Conservation (phyloP, 2,113 vertebrate species). For the Pandion haliaetus region DNA sequence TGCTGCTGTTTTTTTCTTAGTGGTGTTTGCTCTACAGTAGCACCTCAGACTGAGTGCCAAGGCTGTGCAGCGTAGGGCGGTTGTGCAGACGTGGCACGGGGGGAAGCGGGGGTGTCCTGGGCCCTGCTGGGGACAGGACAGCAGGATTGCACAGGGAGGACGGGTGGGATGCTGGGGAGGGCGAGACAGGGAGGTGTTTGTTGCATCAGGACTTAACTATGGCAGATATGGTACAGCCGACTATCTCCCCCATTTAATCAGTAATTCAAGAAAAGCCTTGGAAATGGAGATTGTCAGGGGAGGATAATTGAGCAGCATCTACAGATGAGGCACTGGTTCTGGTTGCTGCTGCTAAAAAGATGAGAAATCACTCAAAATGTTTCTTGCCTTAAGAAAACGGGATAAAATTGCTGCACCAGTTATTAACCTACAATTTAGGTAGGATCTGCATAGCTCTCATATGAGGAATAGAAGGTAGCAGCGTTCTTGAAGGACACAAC, state of each 20-base stretch:
- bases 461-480: background rate
- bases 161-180: fast-evolving
- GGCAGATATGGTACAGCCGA: background rate
- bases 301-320: background rate
- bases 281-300: background rate
- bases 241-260: background rate
- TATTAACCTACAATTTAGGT: background rate
- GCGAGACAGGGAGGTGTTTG: background rate
- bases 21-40: background rate
- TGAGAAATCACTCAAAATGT: background rate
- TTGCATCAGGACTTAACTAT: background rate
- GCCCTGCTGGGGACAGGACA: too few species aligned
- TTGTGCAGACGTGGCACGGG: fast-evolving
- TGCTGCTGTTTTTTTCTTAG: background rate
- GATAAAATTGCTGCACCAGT: background rate
- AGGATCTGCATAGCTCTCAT: background rate
- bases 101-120: too few species aligned
- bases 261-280: background rate
- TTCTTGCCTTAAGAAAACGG: background rate
- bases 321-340: background rate
- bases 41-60: background rate
- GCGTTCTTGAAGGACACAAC: background rate
- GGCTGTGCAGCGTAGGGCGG: background rate
- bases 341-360: background rate
- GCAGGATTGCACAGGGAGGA: background rate